These are phyloP conservation scores for Malurus leucopterus DNA, from an alignment of 2,797 vertebrate species.

Conservation along the genomic window DNA sequence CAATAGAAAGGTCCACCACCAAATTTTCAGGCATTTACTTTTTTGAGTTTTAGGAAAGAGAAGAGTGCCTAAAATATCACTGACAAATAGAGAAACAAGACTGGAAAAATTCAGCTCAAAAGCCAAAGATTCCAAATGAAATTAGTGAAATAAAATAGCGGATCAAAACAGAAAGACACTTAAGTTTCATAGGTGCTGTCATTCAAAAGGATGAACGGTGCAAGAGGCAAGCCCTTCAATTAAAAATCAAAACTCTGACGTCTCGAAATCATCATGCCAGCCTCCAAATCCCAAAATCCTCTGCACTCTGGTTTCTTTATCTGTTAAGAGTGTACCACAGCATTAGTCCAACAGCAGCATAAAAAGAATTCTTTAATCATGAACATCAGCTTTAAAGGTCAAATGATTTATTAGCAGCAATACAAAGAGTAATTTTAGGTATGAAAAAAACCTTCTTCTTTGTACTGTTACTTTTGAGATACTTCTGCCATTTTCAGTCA, in stretches of 20 bases:
- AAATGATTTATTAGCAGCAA: neutral
- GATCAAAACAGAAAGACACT: neutral
- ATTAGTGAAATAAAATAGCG: neutral
- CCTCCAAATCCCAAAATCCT: neutral
- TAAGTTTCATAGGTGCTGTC: neutral
- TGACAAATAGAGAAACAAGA: neutral
- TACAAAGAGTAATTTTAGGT: neutral
- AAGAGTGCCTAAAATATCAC: neutral
- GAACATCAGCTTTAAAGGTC: neutral
- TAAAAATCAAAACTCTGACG: neutral
- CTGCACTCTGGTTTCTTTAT: neutral
- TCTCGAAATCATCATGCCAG: neutral
- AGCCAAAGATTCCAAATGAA: neutral
- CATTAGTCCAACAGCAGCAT: neutral
- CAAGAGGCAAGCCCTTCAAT: neutral
- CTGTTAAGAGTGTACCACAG: neutral
- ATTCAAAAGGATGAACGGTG: neutral
- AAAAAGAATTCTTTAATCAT: neutral
- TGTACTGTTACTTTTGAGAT: neutral
- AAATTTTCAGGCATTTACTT: neutral
- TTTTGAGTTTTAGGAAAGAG: neutral
- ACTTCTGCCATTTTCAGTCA: neutral
- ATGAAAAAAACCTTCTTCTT: neutral
- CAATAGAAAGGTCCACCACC: neutral
- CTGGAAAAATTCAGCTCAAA: neutral